Evolutionary conservation across 2,888 invertebrate species (phyloP).

Genomic region (Drosophila pullipes): DNA sequence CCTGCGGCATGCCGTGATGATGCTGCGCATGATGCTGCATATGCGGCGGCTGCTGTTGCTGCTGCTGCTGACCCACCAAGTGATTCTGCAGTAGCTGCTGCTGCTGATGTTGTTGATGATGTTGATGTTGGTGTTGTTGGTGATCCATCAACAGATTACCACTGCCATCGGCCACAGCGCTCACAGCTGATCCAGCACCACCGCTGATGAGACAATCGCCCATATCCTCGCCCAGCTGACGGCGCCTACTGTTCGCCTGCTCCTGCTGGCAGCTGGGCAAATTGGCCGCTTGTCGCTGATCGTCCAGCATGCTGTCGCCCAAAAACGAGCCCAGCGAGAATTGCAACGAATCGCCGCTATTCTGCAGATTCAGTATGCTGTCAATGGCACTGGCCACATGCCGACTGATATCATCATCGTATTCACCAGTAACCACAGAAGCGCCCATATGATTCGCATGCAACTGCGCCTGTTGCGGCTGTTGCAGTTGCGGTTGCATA

Average conservation of each 20-base stretch:
- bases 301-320: constrained; percentile 84
- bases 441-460: constrained; percentile 71
- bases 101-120: constrained; percentile 58
- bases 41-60: constrained; percentile 58
- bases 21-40: constrained; percentile 67
- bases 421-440: constrained; percentile 78
- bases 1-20: constrained; percentile 59
- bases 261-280: constrained; percentile 72
- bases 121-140: constrained; percentile 64
- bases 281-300: constrained; percentile 76
- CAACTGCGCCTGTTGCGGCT: constrained; percentile 69
- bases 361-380: constrained; percentile 90
- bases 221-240: constrained; percentile 82
- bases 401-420: constrained; percentile 89
- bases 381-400: constrained; percentile 93
- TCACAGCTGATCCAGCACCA: constrained; percentile 61
- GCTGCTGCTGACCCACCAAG: constrained; percentile 47
- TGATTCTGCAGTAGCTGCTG: constrained; percentile 63
- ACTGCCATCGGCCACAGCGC: constrained; percentile 72
- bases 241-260: constrained; percentile 62
- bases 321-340: constrained; percentile 85
- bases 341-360: constrained; percentile 85
- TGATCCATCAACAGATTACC: constrained; percentile 73
- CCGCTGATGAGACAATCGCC: constrained; percentile 84
- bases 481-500: constrained; percentile 68